A percentile compares a stretch with the other conserved stretches of the same genome.
These are phyloP conservation scores for Virgularia gustaviana DNA, from an alignment of 92 coral and sea anemone genomes.

Conservation along the genomic window DNA sequence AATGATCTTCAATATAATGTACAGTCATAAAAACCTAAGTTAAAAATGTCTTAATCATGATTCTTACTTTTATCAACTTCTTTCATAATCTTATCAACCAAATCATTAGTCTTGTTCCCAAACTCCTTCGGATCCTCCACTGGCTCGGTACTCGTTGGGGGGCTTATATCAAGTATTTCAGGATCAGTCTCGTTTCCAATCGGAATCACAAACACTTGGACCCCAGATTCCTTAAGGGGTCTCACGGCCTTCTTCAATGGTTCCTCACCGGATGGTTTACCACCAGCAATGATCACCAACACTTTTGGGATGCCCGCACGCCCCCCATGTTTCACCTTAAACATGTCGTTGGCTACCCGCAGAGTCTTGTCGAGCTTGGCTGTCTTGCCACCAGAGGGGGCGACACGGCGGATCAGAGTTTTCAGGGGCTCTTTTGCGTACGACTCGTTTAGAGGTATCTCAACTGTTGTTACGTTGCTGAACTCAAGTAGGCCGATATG, in stretches of 20 bases:
- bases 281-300: constrained; percentile 53
- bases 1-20: too few species aligned
- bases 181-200: constrained; percentile 53
- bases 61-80: constrained; percentile 23
- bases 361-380: constrained; percentile 15
- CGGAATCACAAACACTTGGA: constrained; percentile 59
- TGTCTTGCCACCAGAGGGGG: constrained; percentile 23
- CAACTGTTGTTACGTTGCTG: constrained; percentile 55
- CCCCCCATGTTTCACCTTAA: constrained; percentile 19
- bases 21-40: too few species aligned
- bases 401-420: neutral
- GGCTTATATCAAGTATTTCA: constrained; percentile 10
- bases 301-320: constrained; percentile 57
- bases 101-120: neutral
- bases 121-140: constrained; percentile 24
- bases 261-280: constrained; percentile 46
- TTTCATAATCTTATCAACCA: constrained; percentile 25
- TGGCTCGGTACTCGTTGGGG: neutral
- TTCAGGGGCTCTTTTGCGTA: constrained; percentile 11
- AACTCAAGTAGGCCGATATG: constrained; percentile 76
- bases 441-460: constrained; percentile 15
- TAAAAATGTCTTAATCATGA: too few species aligned
- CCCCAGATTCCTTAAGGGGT: constrained; percentile 57
- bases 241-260: constrained; percentile 53
- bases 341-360: constrained; percentile 5